Conservation (phyloP, 2,888 invertebrate species). For the Pteria penguin region DNA sequence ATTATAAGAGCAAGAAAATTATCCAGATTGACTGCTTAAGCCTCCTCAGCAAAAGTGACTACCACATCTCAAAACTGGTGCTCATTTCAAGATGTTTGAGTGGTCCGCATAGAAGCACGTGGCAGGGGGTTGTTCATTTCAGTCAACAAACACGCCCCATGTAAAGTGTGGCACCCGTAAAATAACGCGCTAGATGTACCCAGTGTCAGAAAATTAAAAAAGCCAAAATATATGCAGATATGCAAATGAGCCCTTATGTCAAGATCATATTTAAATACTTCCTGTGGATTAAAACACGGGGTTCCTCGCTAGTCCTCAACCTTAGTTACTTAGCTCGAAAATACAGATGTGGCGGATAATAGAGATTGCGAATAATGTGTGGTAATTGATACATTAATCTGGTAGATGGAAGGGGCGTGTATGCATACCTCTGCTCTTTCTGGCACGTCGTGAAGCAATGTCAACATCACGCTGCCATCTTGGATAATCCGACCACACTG, state of each 20-base stretch:
- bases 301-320: not conserved
- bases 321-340: no score
- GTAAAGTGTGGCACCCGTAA: not conserved
- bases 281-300: not conserved
- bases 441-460: slow-evolving; percentile 18
- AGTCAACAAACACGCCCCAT: not conserved
- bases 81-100: not conserved
- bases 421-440: not conserved
- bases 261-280: not conserved
- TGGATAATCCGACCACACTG: slow-evolving; percentile 11
- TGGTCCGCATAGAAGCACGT: not conserved
- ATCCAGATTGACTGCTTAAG: not conserved
- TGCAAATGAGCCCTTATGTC: no score
- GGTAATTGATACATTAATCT: not conserved
- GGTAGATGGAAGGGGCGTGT: not conserved
- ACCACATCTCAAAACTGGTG: not conserved
- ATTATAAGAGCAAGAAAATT: not conserved
- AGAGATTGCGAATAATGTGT: not conserved
- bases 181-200: no score
- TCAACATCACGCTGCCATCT: slow-evolving; percentile 19
- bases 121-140: not conserved
- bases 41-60: not conserved
- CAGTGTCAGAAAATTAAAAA: no score
- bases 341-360: not conserved
- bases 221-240: no score